phyloP scores from a whole-genome alignment of 2,888 invertebrate species.

The Entomobrya proxima region DNA sequence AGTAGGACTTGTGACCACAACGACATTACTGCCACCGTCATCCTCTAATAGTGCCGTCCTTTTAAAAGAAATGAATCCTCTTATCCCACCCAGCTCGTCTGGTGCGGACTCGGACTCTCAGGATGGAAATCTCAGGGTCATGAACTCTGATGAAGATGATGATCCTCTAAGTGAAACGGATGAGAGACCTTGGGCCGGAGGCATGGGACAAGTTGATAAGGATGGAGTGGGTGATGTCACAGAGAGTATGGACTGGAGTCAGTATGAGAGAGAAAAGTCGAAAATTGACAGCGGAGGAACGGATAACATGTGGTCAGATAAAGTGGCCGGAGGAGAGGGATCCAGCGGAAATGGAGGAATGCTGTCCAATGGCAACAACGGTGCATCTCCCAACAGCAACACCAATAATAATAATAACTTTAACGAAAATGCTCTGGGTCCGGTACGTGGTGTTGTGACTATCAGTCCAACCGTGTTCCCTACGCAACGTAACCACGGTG shows the following conservation, averaged over 20 bases:
- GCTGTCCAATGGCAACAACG: background rate
- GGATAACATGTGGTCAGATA: slow-evolving; percentile 74
- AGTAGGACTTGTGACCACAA: slow-evolving; percentile 61
- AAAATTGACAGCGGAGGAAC: slow-evolving; percentile 62
- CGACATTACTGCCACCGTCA: slow-evolving; percentile 57
- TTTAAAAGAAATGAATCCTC: slow-evolving; percentile 65
- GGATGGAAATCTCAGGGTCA: slow-evolving; percentile 54
- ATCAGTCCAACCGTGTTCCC: slow-evolving; percentile 70
- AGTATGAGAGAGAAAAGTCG: slow-evolving; percentile 72
- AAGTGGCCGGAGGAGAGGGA: slow-evolving; percentile 67
- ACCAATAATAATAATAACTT: slow-evolving; percentile 37
- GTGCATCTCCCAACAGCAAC: slow-evolving; percentile 36
- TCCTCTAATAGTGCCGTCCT: slow-evolving; percentile 71
- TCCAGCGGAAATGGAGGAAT: slow-evolving; percentile 20
- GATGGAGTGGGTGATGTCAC: slow-evolving; percentile 68
- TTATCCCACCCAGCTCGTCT: slow-evolving; percentile 59
- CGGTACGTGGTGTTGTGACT: slow-evolving; percentile 68
- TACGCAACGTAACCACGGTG: slow-evolving; percentile 70
- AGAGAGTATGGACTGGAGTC: slow-evolving; percentile 75
- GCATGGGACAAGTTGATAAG: slow-evolving; percentile 36
- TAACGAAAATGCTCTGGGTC: slow-evolving; percentile 66
- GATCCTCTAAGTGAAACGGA: slow-evolving; percentile 71
- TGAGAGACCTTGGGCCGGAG: slow-evolving; percentile 72
- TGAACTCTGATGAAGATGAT: slow-evolving; percentile 73
- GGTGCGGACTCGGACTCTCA: slow-evolving; percentile 30